Conservation (phyloP, 2,113 vertebrate species). For the Ginglymostoma cirratum region DNA sequence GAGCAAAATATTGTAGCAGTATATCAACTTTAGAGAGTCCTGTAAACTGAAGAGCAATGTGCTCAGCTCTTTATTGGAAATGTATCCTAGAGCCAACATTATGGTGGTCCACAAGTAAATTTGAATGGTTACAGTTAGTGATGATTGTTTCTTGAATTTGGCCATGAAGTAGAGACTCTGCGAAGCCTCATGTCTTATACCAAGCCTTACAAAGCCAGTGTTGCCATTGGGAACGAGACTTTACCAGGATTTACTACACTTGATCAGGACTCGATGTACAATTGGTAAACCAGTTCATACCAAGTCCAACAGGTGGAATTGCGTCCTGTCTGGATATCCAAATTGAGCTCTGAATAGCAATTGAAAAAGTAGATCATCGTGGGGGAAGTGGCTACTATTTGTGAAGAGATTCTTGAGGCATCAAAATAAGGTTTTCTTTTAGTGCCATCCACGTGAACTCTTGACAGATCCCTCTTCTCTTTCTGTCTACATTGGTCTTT, state of each 20-base stretch:
- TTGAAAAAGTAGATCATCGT: background rate
- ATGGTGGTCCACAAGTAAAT: background rate
- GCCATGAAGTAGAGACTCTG: background rate
- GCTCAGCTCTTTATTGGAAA: background rate
- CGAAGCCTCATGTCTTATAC: background rate
- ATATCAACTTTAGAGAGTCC: background rate
- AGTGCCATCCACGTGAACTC: background rate
- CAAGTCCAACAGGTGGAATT: background rate
- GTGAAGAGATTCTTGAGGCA: background rate
- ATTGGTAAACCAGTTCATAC: background rate
- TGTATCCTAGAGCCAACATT: background rate
- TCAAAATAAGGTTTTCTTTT: background rate
- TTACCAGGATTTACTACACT: background rate
- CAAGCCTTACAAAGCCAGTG: background rate
- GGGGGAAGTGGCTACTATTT: too few species aligned
- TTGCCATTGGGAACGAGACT: background rate
- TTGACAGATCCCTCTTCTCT: background rate
- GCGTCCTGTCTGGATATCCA: background rate
- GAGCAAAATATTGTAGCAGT: background rate
- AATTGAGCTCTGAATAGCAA: background rate
- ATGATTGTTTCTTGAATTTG: background rate
- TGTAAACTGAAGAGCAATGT: background rate
- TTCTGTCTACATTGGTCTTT: background rate
- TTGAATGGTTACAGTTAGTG: background rate
- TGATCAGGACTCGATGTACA: background rate